Evolutionary conservation across 2,888 invertebrate genomes (phyloP).

Genomic region (Leucoptera coffeella): DNA sequence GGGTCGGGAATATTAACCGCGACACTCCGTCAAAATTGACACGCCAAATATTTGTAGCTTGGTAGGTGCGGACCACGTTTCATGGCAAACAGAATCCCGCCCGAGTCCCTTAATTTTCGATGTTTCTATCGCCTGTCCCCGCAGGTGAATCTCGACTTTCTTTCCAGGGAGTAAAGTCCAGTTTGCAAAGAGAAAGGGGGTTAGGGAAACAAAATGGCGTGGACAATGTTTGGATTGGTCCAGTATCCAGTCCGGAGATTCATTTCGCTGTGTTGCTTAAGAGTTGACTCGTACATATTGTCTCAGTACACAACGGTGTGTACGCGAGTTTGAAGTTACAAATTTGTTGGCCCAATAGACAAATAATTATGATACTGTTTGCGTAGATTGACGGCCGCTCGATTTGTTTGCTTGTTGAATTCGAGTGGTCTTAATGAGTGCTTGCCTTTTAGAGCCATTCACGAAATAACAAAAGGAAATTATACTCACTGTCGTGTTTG

Average conservation of each 20-base stretch:
- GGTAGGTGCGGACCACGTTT: constrained; percentile 52
- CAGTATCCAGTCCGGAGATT: constrained; percentile 51
- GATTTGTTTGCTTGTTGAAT: constrained; percentile 36
- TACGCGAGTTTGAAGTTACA: constrained; percentile 43
- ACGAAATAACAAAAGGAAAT: too few relatives aligned
- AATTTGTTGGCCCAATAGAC: constrained; percentile 52
- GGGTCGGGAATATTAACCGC: constrained; percentile 50
- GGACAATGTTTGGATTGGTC: constrained; percentile 50
- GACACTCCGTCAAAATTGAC: constrained; percentile 54
- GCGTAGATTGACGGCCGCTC: constrained; percentile 44
- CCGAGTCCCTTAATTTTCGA: constrained; percentile 53
- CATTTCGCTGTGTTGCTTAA: constrained; percentile 53
- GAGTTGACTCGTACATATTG: constrained; percentile 48
- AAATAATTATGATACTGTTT: constrained; percentile 50
- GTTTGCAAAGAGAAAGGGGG: constrained; percentile 22
- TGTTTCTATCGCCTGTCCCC: constrained; percentile 27
- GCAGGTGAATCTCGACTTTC: too few relatives aligned
- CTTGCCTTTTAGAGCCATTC: too few relatives aligned
- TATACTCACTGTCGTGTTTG: too few relatives aligned
- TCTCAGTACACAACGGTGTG: constrained; percentile 49
- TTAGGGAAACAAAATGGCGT: constrained; percentile 52
- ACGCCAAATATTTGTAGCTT: constrained; percentile 56
- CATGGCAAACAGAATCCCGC: constrained; percentile 51
- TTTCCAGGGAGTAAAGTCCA: too few relatives aligned
- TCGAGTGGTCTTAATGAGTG: constrained; percentile 23